Evolutionary conservation across 2,113 vertebrate genomes (phyloP).

Genomic region (Oxyruncus cristatus): DNA sequence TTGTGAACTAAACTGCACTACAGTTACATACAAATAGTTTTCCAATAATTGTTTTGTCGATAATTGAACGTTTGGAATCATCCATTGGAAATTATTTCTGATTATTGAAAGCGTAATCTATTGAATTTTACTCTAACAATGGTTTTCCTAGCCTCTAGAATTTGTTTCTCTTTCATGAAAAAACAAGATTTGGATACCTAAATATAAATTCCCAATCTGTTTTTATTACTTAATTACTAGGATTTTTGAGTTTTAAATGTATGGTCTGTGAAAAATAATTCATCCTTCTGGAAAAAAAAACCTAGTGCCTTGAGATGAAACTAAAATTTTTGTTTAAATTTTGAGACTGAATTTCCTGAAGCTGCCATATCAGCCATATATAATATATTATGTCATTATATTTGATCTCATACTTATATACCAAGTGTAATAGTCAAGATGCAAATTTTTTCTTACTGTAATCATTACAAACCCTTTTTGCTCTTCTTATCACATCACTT

Average conservation of each 20-base stretch:
- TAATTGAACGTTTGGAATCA: background rate
- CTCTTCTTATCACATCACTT: background rate
- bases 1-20: background rate
- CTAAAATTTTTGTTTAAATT: background rate
- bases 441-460: background rate
- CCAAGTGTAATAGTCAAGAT: background rate
- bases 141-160: background rate
- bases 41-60: background rate
- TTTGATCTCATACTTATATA: background rate
- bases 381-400: background rate
- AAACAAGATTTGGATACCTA: background rate
- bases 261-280: background rate
- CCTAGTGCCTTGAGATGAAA: background rate
- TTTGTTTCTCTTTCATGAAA: background rate
- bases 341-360: background rate
- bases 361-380: background rate
- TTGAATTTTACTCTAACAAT: background rate
- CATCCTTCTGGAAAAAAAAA: background rate
- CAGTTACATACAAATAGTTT: background rate
- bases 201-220: background rate
- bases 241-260: background rate
- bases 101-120: background rate
- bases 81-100: background rate
- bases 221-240: background rate
- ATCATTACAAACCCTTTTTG: background rate